These are phyloP conservation scores for Echinometra lucunter DNA, from an alignment of 53 echinoderm and acorn worm species.

Conservation along the genomic window DNA sequence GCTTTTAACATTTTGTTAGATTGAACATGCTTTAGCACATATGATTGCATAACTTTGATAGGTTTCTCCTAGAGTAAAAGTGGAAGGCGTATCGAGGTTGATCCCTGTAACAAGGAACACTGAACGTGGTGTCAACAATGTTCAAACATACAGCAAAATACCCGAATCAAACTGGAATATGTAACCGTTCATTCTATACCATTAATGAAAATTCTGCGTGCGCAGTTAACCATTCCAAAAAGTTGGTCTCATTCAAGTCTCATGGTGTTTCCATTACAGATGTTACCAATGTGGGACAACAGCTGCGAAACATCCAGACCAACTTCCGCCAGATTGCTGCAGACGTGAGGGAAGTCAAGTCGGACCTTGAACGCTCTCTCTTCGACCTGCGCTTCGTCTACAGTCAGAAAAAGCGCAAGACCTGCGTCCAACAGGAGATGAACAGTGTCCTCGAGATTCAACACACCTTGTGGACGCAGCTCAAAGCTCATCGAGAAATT, in stretches of 20 bases:
- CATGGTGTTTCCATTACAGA: slow-evolving; percentile 15
- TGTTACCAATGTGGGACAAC: background rate
- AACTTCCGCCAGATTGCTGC: slow-evolving; percentile 34
- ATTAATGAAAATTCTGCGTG: background rate
- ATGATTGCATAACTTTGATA: no score
- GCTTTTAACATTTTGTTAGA: no score
- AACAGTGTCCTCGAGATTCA: background rate
- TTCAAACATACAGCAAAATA: background rate
- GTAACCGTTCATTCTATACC: background rate
- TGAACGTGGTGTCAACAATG: background rate
- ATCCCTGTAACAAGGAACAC: no score
- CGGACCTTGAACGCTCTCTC: background rate
- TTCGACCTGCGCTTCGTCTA: slow-evolving; percentile 18
- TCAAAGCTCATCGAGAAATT: slow-evolving; percentile 41
- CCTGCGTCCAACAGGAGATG: slow-evolving; percentile 19
- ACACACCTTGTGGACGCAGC: background rate
- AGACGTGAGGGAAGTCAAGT: slow-evolving; percentile 19
- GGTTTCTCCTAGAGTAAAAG: no score
- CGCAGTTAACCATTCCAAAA: background rate
- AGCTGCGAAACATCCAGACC: background rate
- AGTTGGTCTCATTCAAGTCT: no score
- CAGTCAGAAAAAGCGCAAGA: slow-evolving; percentile 48
- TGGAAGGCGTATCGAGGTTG: no score
- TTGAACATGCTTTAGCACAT: no score
- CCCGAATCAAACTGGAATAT: background rate